Evolutionary conservation across 2,888 invertebrate genomes (phyloP).

Genomic region (Euplagia quadripunctaria): DNA sequence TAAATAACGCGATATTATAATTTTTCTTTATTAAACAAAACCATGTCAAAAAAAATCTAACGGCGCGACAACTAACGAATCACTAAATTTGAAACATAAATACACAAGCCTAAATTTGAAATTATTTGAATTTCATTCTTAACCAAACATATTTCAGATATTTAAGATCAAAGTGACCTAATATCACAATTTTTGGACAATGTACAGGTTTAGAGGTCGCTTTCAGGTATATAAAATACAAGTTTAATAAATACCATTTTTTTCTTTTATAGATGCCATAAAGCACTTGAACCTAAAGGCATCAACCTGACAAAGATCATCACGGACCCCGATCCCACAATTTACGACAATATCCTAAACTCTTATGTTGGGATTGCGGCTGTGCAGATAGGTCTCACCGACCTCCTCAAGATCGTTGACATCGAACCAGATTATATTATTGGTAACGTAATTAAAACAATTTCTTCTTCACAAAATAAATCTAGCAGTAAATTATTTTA

Average conservation of each 20-base stretch:
- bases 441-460: conserved; percentile 62
- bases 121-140: too few relatives aligned
- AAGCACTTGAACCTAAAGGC: conserved; percentile 88
- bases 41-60: too few relatives aligned
- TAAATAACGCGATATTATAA: too few relatives aligned
- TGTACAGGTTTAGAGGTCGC: background rate
- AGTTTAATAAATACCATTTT: background rate
- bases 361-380: conserved; percentile 93
- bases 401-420: conserved; percentile 82
- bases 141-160: too few relatives aligned
- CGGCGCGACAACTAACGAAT: too few relatives aligned
- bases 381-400: conserved; percentile 88
- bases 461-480: background rate
- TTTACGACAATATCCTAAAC: conserved; percentile 90
- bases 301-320: conserved; percentile 89
- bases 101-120: too few relatives aligned
- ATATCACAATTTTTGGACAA: background rate
- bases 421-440: conserved; percentile 83
- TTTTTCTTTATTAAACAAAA: too few relatives aligned
- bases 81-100: too few relatives aligned
- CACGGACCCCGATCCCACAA: conserved; percentile 87
- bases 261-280: conserved; percentile 82
- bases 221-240: background rate
- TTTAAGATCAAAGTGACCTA: too few relatives aligned
- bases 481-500: too few relatives aligned